Evolutionary conservation across 2,113 vertebrate species (phyloP).

Genomic region (Caranx melampygus): DNA sequence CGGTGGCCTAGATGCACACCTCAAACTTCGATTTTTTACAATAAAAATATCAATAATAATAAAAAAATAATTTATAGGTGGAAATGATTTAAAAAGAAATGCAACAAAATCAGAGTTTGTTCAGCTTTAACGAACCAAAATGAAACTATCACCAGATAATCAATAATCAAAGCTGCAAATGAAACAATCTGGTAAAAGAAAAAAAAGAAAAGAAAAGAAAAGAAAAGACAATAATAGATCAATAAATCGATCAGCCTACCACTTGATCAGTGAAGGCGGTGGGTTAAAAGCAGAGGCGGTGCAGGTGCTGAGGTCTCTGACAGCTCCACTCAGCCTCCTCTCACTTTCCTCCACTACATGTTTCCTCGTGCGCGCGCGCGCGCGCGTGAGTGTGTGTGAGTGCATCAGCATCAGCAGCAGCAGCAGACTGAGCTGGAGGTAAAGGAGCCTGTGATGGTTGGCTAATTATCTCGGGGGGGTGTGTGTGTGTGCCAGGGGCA

Average conservation of each 20-base stretch:
- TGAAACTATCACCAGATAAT: neutral
- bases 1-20: neutral
- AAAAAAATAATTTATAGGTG: neutral
- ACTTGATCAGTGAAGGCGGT: slow-evolving; percentile 27
- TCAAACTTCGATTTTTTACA: neutral
- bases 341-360: slow-evolving; percentile 39
- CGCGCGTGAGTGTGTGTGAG: slow-evolving; percentile 20
- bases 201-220: slow-evolving; percentile 16
- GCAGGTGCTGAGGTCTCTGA: slow-evolving; percentile 46
- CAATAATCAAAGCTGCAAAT: neutral
- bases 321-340: slow-evolving; percentile 54
- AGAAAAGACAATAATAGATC: too few species aligned
- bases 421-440: slow-evolving; percentile 60
- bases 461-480: slow-evolving; percentile 77
- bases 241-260: slow-evolving; percentile 43
- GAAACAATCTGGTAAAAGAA: slow-evolving; percentile 12
- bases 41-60: neutral
- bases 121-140: neutral
- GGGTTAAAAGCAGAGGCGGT: slow-evolving; percentile 9
- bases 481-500: slow-evolving; percentile 74
- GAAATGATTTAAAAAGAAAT: neutral
- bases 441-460: slow-evolving; percentile 68
- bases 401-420: slow-evolving; percentile 62
- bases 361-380: slow-evolving; percentile 1
- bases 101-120: neutral